Base-by-base conservation (phyloP, 2,888 invertebrate genomes). In the Panopea generosa region DNA sequence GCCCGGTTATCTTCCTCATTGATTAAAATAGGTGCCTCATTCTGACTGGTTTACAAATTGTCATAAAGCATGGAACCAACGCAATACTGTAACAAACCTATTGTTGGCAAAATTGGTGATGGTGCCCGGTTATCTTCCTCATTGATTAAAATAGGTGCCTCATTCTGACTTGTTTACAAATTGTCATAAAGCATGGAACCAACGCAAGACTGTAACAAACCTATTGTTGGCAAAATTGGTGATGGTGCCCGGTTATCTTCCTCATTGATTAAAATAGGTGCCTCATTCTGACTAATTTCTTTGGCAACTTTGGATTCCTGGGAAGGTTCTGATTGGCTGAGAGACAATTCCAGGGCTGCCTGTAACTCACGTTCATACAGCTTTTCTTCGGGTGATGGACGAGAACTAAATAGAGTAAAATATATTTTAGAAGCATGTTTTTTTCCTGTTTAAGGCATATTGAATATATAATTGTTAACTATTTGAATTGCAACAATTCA, bases 341-440 rank as follows among this genome's bases (percentile, higher is more conserved):
- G 38, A 11, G 84, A 86, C 38, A 86, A 60, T 45, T 86, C 77
- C 49, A 86, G 52, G 1, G 84, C 86, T 45, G 59, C 79, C 60
- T 86, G 84, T 18, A 86, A 67, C 40, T 86, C 84, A 47, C 80
- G 63, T 29, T 84, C 83, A 75, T 72, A 86, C 11, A 84, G 26
- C 50, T 83, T 80, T n/a, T 84, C 84, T 27, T 80, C 77, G 27
- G 81, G 22, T 4, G 82, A 66, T 40, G 66, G 47, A 24, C 85
- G 74, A 61, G 38, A 20, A 33, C 55, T 50, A 53, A 43, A 67
- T 14, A 40, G 40, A 16, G 40, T n/a, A 40, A 40, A 40, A 40
- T 40, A 40, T 16, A 40, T 16, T 11, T 40, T 40, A 40, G 16
- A 40, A 40, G 7, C 7, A 40, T 11, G 16, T 40, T 16, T 40